These are phyloP conservation scores for Pyrgilauda ruficollis DNA, from an alignment of 2,113 vertebrate genomes.

Conservation along the genomic window DNA sequence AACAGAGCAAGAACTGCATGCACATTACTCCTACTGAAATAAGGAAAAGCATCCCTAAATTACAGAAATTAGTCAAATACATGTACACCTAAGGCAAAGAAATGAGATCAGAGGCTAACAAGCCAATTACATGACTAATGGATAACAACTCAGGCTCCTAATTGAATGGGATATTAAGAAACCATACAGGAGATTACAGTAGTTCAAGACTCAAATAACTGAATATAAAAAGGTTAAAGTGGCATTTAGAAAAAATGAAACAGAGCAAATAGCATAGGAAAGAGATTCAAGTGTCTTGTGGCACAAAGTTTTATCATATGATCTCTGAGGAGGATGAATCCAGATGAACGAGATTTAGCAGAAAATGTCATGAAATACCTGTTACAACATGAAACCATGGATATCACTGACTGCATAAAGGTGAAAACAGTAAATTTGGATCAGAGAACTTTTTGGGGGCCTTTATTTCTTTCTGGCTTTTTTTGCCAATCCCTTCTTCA, in stretches of 20 bases:
- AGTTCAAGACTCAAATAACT: conserved; percentile 20
- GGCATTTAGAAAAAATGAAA: conserved; percentile 41
- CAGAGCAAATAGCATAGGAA: conserved; percentile 25
- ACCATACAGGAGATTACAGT: conserved; percentile 8
- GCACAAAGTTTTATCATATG: conserved; percentile 1
- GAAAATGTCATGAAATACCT: conserved; percentile 40
- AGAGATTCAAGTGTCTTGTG: conserved; percentile 10
- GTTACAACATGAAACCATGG: background rate
- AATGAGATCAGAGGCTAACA: conserved; percentile 49
- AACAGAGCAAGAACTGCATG: background rate
- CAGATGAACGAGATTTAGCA: conserved; percentile 33
- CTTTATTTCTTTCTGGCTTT: background rate
- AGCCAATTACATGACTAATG: conserved; percentile 47
- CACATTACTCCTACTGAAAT: background rate
- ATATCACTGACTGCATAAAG: background rate
- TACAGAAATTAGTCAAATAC: conserved; percentile 24
- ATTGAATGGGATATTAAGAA: conserved; percentile 41
- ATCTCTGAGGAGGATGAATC: conserved; percentile 11
- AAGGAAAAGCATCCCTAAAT: conserved; percentile 4
- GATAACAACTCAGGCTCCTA: conserved; percentile 24
- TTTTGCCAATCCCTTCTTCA: background rate
- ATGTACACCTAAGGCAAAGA: conserved; percentile 49
- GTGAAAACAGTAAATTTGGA: background rate
- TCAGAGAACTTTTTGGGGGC: background rate
- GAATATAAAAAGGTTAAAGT: conserved; percentile 33